Evolutionary conservation across 2,113 vertebrate genomes (phyloP), one percentile per base, ranked within the genome.

Genomic region (Axis porcinus): DNA sequence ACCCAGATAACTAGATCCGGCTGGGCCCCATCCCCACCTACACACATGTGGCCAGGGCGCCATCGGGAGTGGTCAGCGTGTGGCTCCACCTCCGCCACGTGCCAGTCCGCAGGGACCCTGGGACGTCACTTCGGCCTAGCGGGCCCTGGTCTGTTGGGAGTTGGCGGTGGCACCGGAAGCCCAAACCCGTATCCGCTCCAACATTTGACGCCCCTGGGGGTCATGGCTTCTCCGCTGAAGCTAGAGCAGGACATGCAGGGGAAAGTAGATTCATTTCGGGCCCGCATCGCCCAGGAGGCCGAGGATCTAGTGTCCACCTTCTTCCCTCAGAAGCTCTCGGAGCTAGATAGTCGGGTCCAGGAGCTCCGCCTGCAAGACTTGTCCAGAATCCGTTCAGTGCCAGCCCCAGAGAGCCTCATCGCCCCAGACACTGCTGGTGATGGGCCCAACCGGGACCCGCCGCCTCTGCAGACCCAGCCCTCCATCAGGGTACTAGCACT

Each of bases 261-360:
- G 8, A 97, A 96, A 12, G 96, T 97, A 25, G 93, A 90, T 55
- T 70, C 79, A 0, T 98, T 97, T 76, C 55, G 54, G n/a, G 78
- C 83, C 55, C 82, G 83, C n/a, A 97, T 98, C 1, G 55, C 95
- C 11, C 84, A 43, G 84, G 96, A 97, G 67, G 97, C 96, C 33
- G 87, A 96, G 55, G 95, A 96, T 17, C 62, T 96, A 62, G 93
- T 97, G 81, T 89, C 81, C 52, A 92, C 64, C 74, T 95, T 97
- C 64, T 97, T 97, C 87, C 96, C 94, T 7, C 82, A 96, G 89
- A 97, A 97, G 64, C 83, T 98, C 3, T 98, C 58, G 0, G 97
- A 98, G 85, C 81, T 98, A 62, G 93, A 97, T 60, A 62, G 62
- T 58, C 43, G 17, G 5, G 95, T 97, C 54, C 97, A 93, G 87